These are phyloP conservation scores for Apteryx mantelli DNA, from an alignment of 2,113 vertebrate species.

Conservation along the genomic window DNA sequence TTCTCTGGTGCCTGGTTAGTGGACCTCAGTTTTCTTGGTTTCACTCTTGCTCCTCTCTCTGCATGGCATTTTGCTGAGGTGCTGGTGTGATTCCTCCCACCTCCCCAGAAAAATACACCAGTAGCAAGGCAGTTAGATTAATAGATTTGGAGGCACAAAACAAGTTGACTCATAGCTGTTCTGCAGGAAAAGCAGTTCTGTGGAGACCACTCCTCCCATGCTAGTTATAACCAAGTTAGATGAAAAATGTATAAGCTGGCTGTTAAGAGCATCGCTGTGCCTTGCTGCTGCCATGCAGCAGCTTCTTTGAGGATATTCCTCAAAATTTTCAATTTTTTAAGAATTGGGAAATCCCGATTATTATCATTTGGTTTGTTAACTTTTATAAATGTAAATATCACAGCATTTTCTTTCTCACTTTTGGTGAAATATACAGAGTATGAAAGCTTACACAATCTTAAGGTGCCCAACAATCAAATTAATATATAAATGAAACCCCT, in stretches of 20 bases:
- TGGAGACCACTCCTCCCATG: neutral
- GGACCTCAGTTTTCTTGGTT: fast-evolving
- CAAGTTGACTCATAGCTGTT: neutral
- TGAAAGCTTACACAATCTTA: neutral
- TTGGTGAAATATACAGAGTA: neutral
- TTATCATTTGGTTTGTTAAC: neutral
- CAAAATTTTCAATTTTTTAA: neutral
- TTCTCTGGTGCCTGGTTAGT: neutral
- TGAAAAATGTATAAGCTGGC: neutral
- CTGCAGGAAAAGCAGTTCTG: neutral
- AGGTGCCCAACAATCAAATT: neutral
- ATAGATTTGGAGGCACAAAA: neutral
- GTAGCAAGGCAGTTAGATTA: neutral
- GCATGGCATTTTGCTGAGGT: neutral
- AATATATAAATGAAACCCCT: neutral
- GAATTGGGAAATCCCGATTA: neutral
- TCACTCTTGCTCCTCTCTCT: neutral
- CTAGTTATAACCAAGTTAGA: neutral
- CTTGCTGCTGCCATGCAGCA: neutral
- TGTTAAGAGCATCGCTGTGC: fast-evolving
- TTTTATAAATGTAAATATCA: neutral
- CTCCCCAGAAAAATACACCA: fast-evolving
- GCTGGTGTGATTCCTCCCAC: neutral
- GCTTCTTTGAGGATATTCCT: neutral
- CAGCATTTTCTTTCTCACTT: neutral